Conservation (phyloP, 1,140 invertebrate genomes). For the Drosophila nebulosa region DNA sequence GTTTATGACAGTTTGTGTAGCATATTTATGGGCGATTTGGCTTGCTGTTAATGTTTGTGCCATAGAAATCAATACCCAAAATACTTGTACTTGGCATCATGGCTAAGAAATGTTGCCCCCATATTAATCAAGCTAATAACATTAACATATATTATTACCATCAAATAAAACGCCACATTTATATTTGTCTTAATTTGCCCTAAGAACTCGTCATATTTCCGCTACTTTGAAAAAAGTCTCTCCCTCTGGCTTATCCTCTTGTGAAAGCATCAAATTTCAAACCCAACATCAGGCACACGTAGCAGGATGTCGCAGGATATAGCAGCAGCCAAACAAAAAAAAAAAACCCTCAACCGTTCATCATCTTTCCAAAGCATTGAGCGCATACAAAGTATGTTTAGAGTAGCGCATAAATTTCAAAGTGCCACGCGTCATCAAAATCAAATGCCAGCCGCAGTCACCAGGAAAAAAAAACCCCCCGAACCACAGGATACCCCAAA, state of each 20-base stretch:
- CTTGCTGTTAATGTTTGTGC: slow-evolving; percentile 9
- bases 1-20: slow-evolving; percentile 50
- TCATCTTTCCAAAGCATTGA: slow-evolving; percentile 58
- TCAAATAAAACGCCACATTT: slow-evolving; percentile 30
- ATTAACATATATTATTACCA: slow-evolving; percentile 52
- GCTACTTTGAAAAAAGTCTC: slow-evolving; percentile 2
- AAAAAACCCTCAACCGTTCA: slow-evolving; percentile 39
- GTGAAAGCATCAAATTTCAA: slow-evolving; percentile 58
- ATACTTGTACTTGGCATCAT: neutral
- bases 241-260: slow-evolving; percentile 34
- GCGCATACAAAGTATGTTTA: slow-evolving; percentile 72
- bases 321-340: neutral
- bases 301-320: neutral
- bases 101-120: neutral
- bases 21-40: slow-evolving; percentile 43
- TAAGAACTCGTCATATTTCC: neutral
- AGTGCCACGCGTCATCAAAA: slow-evolving; percentile 77
- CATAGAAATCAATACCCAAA: neutral
- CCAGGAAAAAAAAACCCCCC: slow-evolving; percentile 2
- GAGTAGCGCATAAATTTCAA: slow-evolving; percentile 75
- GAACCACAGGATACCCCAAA: neutral
- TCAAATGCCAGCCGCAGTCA: slow-evolving; percentile 63
- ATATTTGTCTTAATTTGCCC: slow-evolving; percentile 49
- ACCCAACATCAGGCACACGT: slow-evolving; percentile 13
- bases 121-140: slow-evolving; percentile 43